Conservation (phyloP, 1,140 invertebrate species). For the Rhagoletis zephyria region DNA sequence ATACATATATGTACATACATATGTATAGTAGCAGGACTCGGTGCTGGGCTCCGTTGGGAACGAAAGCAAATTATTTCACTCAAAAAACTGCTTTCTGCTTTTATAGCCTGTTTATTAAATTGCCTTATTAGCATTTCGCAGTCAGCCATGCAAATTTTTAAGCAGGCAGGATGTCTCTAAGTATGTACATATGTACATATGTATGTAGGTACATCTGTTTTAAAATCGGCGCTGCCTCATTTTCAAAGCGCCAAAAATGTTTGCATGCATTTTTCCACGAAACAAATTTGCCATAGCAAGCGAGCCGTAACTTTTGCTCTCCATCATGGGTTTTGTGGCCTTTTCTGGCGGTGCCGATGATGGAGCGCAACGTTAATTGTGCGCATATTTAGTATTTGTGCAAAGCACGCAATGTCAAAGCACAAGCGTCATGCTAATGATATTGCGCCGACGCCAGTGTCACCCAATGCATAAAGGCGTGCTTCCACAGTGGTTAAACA, state of each 20-base stretch:
- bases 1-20: neutral
- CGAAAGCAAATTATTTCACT: too few species aligned
- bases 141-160: constrained; percentile 20
- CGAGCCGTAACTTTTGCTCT: constrained; percentile 17
- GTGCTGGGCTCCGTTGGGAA: neutral
- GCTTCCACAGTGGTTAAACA: neutral
- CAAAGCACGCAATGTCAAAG: constrained; percentile 32
- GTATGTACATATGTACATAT: neutral
- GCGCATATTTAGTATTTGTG: constrained; percentile 14
- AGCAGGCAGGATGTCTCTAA: neutral
- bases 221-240: neutral
- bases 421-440: constrained; percentile 53
- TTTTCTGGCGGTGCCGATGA: neutral
- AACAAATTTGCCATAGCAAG: constrained; percentile 29
- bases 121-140: constrained; percentile 25
- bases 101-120: neutral
- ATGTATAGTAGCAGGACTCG: neutral
- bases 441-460: constrained; percentile 43
- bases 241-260: constrained; percentile 48
- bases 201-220: neutral
- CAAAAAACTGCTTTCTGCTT: neutral
- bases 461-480: neutral
- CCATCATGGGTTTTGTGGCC: neutral
- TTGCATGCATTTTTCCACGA: constrained; percentile 26
- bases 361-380: constrained; percentile 31